Base-by-base conservation (phyloP, 92 coral and sea anemone species). In the Plumapathes pennacea region DNA sequence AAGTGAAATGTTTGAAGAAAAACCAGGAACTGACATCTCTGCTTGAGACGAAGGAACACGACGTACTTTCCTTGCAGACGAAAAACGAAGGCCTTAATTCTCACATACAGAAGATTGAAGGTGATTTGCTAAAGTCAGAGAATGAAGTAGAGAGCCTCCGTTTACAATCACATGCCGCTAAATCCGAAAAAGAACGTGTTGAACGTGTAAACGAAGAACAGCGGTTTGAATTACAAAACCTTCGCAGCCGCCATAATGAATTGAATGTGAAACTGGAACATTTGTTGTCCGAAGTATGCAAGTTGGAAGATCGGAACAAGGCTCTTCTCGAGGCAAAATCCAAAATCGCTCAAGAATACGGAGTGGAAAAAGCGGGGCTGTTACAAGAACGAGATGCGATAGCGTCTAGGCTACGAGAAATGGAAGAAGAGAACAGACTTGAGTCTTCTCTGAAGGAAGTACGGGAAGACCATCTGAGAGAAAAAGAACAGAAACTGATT, bases 21-120 rank as follows among this genome's bases (percentile, higher is more conserved):
- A 77, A 72, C 32, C 61, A 68, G 31, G 90, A 83, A 29, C 74
- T 87, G 31, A 31, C 45, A 18, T 72, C 72, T 37, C 77, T 62
- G 28, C 52, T 72, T 17, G 70, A 79, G 25, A 72, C 48, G 12
- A 83, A 78, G 37, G 89, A 82, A 19, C 79, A 77, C 15, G 57
- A 75, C 26, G 73, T 65, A 3, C 24, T 43, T 11, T 70, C 71
- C 22, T 49, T 68, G 39, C 74, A 72, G 32, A 69, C 46, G 29
- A 78, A 78, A 30, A 42, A 77, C 61, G 72, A 62, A 15, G 69
- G 63, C 7, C 47, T 87, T 14, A 58, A 31, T 34, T 36, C 66
- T 9, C 68, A 67, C 9, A 64, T 52, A 49, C 65, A 76, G 63
- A 77, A 75, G 15, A 67, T 84, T 4, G 83, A 69, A 10, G 67